Base-by-base conservation (phyloP, 2,888 invertebrate species). In the Aspidapion aeneum region DNA sequence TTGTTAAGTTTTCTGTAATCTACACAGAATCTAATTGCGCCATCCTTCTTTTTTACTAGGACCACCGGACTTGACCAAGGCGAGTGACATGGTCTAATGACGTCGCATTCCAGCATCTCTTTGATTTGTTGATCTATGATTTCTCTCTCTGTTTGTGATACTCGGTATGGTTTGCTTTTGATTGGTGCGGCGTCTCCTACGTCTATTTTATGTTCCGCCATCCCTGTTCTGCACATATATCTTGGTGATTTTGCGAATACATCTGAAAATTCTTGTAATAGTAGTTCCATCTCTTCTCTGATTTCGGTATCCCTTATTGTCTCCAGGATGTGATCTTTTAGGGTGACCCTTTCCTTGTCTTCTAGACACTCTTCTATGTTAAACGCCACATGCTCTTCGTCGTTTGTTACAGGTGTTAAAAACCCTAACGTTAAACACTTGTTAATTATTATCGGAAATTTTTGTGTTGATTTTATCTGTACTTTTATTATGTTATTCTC, bases 41-140 rank as follows among this genome's bases (percentile, higher is more conserved):
- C 65, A 57, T 67, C 65, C 49, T 66, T 67, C 57, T 68, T 64
- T n/a, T 63, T 58, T 3, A 68, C 63, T 7, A 69, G 61, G n/a
- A n/a, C n/a, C n/a, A n/a, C n/a, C n/a, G n/a, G n/a, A n/a, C n/a
- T n/a, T n/a, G n/a, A n/a, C n/a, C n/a, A n/a, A n/a, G n/a, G n/a
- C n/a, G n/a, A n/a, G n/a, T n/a, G n/a, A n/a, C n/a, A n/a, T n/a
- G n/a, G n/a, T n/a, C n/a, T n/a, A n/a, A n/a, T n/a, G n/a, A n/a
- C n/a, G n/a, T n/a, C n/a, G n/a, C n/a, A n/a, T n/a, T n/a, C n/a
- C n/a, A n/a, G n/a, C n/a, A 16, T 67, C 62, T 9, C 61, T 62
- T 18, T 68, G 18, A 69, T 62, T 57, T 69, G 69, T 18, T 58
- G 35, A 35, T 64, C 62, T 5, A 68, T 66, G 1, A 66, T 56